These are phyloP conservation scores for Palythoa heliodiscus DNA, from an alignment of 92 coral and sea anemone species.

Conservation along the genomic window DNA sequence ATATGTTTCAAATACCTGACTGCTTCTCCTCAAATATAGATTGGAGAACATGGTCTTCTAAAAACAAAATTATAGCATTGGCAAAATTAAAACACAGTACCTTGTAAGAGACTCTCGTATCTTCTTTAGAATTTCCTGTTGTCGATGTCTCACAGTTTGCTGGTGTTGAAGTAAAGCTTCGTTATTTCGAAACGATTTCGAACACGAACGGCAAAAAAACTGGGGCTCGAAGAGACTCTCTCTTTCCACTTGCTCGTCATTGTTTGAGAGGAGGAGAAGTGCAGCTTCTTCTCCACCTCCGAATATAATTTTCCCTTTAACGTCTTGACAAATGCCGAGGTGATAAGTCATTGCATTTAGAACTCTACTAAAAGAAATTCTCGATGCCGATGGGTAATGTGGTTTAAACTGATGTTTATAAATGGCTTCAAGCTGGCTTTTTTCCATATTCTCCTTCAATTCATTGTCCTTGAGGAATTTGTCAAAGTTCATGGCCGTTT, in stretches of 20 bases:
- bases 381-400: neutral
- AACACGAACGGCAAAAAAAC: conserved; percentile 54
- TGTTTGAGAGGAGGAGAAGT: conserved; percentile 47
- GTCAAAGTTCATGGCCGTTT: conserved; percentile 36
- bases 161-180: conserved; percentile 33
- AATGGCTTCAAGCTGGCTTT: conserved; percentile 43
- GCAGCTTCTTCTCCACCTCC: conserved; percentile 84
- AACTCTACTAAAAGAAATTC: conserved; percentile 35
- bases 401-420: conserved; percentile 43
- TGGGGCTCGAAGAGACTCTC: neutral
- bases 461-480: conserved; percentile 46
- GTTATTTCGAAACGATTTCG: conserved; percentile 32
- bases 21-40: too few species aligned
- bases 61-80: neutral
- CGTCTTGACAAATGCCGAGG: conserved; percentile 60
- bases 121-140: conserved; percentile 56
- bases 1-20: too few species aligned
- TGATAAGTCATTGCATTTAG: conserved; percentile 62
- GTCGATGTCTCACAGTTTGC: conserved; percentile 60
- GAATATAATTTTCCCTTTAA: conserved; percentile 54
- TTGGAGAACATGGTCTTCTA: too few species aligned
- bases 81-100: conserved; percentile 18
- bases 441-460: conserved; percentile 52
- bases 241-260: conserved; percentile 24
- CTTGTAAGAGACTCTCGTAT: conserved; percentile 60